Evolutionary conservation across 2,888 invertebrate species (phyloP).

Genomic region (Callyntrura sp.): DNA sequence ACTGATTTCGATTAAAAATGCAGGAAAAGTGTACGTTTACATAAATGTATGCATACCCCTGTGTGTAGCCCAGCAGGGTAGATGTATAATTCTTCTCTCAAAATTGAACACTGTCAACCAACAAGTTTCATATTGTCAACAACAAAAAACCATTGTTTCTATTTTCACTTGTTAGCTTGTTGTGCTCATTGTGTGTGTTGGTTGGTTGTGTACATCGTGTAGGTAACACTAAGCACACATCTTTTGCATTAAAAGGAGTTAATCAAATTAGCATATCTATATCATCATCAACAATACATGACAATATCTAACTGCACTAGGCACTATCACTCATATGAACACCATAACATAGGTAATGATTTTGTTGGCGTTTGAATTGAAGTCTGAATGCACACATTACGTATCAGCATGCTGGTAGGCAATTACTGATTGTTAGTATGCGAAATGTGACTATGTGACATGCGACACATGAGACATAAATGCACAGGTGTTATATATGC

Average conservation of each 20-base stretch:
- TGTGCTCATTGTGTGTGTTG: not conserved
- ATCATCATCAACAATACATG: conserved; percentile 1
- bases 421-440: too few relatives aligned
- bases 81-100: not conserved
- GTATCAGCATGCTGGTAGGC: too few relatives aligned
- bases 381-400: too few relatives aligned
- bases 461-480: too few relatives aligned
- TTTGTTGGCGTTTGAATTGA: too few relatives aligned
- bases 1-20: not conserved
- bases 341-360: too few relatives aligned
- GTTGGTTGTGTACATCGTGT: not conserved
- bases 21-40: conserved; percentile 2
- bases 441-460: too few relatives aligned
- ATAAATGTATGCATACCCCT: not conserved
- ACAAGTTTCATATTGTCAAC: not conserved
- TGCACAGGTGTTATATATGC: too few relatives aligned
- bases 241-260: conserved; percentile 16
- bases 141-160: conserved; percentile 15
- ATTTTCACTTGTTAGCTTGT: not conserved
- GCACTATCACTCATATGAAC: too few relatives aligned
- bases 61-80: not conserved
- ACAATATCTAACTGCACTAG: not conserved
- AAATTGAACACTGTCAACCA: not conserved
- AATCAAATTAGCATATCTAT: conserved; percentile 8
- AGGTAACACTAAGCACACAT: conserved; percentile 5